Base-by-base conservation (phyloP, 2,113 vertebrate genomes). In the Eira barbara region DNA sequence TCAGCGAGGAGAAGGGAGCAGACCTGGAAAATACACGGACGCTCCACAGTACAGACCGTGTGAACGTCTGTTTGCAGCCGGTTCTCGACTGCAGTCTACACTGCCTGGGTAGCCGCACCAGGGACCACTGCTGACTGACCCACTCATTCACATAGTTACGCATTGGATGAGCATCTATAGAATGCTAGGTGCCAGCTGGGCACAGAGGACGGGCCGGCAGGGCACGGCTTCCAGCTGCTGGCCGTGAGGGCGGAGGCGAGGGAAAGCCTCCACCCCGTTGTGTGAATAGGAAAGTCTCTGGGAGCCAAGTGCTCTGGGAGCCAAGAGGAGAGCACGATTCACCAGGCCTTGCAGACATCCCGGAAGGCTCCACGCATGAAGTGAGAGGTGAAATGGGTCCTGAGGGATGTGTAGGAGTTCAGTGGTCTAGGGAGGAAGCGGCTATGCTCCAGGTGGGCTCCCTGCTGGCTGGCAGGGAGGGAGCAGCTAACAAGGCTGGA, bases 51-150 rank as follows among this genome's bases (percentile, higher is more conserved):
- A 71, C 13, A 27, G 39, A 36, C 4, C 10, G 8, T 21, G 18
- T 36, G 67, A 20, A 36, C 4, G 1, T 20, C 4, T 36, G 9
- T 69, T 20, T 31, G 21, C 5, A 6, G 3, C 3, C 6, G 17
- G 55, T 36, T 95, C 79, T 63, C 42, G 31, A 6, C 18, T 17
- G n/a, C 23, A 42, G 4, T 34, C 69, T 47, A 79, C 74, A 67
- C 27, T n/a, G 55, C 36, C 36, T n/a, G 39, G 55, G 69, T 65
- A 84, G 31, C 36, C 18, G 11, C 27, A 61, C 63, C 39, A 71
- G 45, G 11, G 18, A 34, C 65, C 20, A 8, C 13, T 21, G 21
- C 55, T 59, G 42, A 13, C 57, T 61, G 13, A 45, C 11, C 34
- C 8, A 20, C 20, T 87, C 34, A 17, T 10, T 81, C 39, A 20